These are phyloP conservation scores for Bujurquina vittata DNA, from an alignment of 2,113 vertebrate species.

Conservation along the genomic window DNA sequence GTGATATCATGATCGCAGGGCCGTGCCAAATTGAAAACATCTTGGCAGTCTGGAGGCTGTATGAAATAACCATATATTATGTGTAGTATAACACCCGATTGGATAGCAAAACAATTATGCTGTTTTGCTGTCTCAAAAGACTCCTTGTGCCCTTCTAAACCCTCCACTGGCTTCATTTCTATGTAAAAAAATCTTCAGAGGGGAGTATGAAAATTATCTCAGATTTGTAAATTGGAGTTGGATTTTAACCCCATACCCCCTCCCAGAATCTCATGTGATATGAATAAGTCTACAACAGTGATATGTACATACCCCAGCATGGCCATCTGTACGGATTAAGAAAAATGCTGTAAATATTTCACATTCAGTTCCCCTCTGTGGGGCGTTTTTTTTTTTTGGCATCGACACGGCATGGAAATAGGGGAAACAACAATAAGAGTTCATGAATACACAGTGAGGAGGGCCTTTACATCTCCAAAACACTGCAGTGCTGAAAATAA, in stretches of 20 bases:
- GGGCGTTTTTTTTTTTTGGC: constrained; percentile 11
- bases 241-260: constrained; percentile 54
- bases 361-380: constrained; percentile 53
- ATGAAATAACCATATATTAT: constrained; percentile 86
- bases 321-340: constrained; percentile 69
- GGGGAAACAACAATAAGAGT: constrained; percentile 64
- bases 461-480: constrained; percentile 47
- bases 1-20: constrained; percentile 86
- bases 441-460: constrained; percentile 65
- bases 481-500: constrained; percentile 65
- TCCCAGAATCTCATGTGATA: constrained; percentile 54
- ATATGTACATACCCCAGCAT: constrained; percentile 33
- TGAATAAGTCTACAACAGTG: constrained; percentile 65
- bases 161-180: constrained; percentile 62
- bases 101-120: constrained; percentile 82
- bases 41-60: constrained; percentile 84
- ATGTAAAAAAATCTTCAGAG: constrained; percentile 72
- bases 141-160: constrained; percentile 50
- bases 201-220: constrained; percentile 70
- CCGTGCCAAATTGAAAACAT: constrained; percentile 88
- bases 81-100: constrained; percentile 82
- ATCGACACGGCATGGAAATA: constrained; percentile 60
- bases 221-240: constrained; percentile 71
- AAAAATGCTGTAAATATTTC: constrained; percentile 70
- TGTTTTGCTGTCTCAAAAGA: constrained; percentile 78